These are phyloP conservation scores for Thymelicus sylvestris DNA, from an alignment of 2,888 invertebrate species.

Conservation along the genomic window DNA sequence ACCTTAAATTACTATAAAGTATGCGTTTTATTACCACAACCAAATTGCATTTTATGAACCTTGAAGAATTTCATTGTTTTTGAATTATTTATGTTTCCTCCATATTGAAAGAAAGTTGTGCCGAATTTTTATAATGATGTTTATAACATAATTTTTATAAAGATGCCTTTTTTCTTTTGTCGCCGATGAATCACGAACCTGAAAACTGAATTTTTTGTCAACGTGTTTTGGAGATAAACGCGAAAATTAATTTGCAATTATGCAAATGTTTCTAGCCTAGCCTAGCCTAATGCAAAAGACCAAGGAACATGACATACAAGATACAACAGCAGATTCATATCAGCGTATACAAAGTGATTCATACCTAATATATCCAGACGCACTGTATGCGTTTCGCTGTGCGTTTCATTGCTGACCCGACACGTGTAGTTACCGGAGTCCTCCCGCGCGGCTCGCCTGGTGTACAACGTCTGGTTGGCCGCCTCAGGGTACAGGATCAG, in stretches of 20 bases:
- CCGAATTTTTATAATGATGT: neutral
- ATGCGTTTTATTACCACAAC: too few species aligned
- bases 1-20: neutral
- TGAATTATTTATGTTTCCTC: neutral
- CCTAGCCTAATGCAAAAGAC: too few species aligned
- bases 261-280: too few species aligned
- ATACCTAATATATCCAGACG: constrained; percentile 88
- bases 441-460: constrained; percentile 84
- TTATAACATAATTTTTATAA: too few species aligned
- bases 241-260: too few species aligned
- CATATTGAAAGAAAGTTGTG: neutral
- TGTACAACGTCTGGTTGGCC: constrained; percentile 91
- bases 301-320: too few species aligned
- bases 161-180: too few species aligned
- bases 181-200: too few species aligned
- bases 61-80: neutral
- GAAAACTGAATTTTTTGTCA: too few species aligned
- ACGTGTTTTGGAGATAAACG: too few species aligned
- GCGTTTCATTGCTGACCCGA: constrained; percentile 88
- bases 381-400: constrained; percentile 86
- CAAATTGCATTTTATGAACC: too few species aligned
- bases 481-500: constrained; percentile 91
- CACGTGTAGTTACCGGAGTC: constrained; percentile 92
- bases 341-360: constrained; percentile 41
- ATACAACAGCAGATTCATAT: too few species aligned